phyloP scores from a whole-genome alignment of 1,140 invertebrate species.

The Bilobella aurantiaca region DNA sequence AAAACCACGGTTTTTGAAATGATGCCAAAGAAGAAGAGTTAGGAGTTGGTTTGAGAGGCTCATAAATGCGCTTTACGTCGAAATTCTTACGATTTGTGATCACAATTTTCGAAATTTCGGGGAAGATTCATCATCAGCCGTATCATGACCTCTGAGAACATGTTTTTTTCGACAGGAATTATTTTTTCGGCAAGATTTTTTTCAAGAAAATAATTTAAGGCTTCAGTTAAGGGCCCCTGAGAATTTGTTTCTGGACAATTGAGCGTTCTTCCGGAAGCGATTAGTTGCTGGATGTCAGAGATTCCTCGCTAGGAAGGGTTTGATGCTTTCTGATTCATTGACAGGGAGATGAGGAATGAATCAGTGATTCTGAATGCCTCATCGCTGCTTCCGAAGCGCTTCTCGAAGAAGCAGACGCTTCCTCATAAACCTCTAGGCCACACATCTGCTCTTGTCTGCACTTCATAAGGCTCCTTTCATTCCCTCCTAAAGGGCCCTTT shows the following conservation, averaged over 20 bases:
- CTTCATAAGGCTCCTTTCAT: background rate
- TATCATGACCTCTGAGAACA: no score
- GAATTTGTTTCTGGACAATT: background rate
- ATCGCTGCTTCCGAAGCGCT: background rate
- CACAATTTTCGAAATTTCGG: no score
- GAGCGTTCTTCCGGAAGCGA: background rate
- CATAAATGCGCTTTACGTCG: no score
- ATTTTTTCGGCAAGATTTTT: background rate
- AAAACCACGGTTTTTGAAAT: background rate
- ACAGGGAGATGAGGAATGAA: background rate
- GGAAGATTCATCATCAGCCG: no score
- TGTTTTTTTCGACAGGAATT: background rate
- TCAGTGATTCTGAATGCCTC: background rate
- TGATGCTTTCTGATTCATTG: slow-evolving; percentile 1
- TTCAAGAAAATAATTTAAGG: background rate
- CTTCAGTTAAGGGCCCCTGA: background rate
- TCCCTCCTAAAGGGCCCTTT: background rate
- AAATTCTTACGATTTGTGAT: no score
- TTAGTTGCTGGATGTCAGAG: no score
- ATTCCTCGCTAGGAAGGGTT: no score
- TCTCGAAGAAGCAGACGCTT: background rate
- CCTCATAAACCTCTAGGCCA: background rate
- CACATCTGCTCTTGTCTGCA: slow-evolving; percentile 6
- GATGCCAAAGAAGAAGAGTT: background rate
- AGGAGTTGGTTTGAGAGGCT: no score